A percentile compares a stretch with the other conserved stretches of the same genome.
phyloP scores from a whole-genome alignment of 2,113 vertebrate genomes.

The Gavialis gangeticus region DNA sequence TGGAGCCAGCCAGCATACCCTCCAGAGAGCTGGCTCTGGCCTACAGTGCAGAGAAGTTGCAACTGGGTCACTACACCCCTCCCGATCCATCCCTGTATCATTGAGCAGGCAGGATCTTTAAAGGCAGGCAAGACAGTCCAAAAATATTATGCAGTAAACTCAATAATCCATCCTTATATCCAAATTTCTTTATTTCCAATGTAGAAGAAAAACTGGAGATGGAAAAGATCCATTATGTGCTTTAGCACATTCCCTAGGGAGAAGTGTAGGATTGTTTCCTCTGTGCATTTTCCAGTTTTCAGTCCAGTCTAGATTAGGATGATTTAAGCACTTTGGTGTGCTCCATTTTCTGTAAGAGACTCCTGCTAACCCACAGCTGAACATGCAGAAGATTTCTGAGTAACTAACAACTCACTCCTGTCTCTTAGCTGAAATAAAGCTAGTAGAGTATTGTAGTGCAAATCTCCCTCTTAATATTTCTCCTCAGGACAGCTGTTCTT shows the following conservation, averaged over 20 bases:
- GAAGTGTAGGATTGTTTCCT: not conserved
- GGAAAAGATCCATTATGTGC: not conserved
- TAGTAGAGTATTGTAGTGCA: fast-evolving
- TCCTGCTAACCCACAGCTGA: not conserved
- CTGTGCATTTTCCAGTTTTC: not conserved
- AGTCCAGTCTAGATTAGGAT: not conserved
- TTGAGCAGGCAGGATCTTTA: not conserved
- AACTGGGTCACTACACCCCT: no score
- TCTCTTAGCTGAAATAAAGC: not conserved
- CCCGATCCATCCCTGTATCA: not conserved
- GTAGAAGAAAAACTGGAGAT: not conserved
- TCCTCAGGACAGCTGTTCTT: not conserved
- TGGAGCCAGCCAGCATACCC: no score
- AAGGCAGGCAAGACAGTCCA: not conserved
- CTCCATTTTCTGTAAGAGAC: not conserved
- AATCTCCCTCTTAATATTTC: not conserved
- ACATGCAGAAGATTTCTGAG: not conserved
- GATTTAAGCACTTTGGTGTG: not conserved
- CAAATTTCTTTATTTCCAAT: not conserved
- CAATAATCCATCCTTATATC: not conserved
- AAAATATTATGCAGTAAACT: not conserved
- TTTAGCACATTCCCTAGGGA: not conserved
- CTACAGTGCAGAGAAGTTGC: no score
- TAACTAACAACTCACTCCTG: not conserved
- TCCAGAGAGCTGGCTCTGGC: no score